Percentiles rank a stretch among this genome's conserved stretches.
Conservation (phyloP, 2,888 invertebrate genomes). For the Heliconius aoede region DNA sequence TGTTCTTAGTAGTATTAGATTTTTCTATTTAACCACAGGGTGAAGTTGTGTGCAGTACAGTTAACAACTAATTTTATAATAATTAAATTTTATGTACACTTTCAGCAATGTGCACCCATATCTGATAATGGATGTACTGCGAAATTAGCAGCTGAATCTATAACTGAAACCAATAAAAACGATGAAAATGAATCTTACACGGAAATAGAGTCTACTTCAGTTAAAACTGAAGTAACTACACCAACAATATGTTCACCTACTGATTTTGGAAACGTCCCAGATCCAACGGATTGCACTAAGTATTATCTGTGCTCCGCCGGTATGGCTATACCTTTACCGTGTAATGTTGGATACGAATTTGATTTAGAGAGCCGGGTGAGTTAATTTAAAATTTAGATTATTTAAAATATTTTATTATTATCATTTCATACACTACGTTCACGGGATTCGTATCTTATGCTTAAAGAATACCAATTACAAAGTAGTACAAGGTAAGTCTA, state of each 20-base stretch:
- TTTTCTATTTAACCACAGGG: background rate
- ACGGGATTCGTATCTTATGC: no score
- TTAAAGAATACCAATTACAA: no score
- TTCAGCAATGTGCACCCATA: constrained; percentile 25
- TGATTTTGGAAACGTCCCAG: background rate
- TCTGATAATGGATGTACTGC: constrained; percentile 23
- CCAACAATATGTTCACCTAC: constrained; percentile 5
- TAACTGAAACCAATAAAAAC: background rate
- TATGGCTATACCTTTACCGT: background rate
- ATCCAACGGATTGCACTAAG: constrained; percentile 13
- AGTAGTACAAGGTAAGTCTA: no score
- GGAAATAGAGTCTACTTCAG: background rate
- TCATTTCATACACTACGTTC: no score
- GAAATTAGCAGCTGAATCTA: background rate
- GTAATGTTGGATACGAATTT: constrained; percentile 1
- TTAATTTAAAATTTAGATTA: background rate
- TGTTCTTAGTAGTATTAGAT: background rate
- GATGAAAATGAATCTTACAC: background rate
- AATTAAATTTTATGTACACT: background rate
- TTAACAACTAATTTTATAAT: background rate
- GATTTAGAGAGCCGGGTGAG: constrained; percentile 45
- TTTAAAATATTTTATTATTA: no score
- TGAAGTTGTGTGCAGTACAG: no score
- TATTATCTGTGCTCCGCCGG: constrained; percentile 14
- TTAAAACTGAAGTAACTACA: background rate